A percentile compares a stretch with the other conserved stretches of the same genome.
Conservation (phyloP, 2,797 vertebrate species). For the Neopelma chrysocephalum region DNA sequence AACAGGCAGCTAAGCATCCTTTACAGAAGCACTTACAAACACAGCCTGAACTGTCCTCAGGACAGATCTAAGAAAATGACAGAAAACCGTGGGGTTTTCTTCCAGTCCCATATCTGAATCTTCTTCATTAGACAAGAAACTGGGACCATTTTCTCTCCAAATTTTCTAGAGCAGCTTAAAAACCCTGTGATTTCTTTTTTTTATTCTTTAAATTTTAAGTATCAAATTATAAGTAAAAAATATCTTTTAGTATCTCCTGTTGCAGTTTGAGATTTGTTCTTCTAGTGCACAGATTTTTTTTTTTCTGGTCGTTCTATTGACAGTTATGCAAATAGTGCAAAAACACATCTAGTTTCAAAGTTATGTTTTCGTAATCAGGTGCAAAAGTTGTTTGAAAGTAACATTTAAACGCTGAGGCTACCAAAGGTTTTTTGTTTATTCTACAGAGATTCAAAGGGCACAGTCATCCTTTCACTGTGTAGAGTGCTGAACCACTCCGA, state of each 20-base stretch:
- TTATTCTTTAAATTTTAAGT: not conserved
- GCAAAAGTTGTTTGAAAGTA: not conserved
- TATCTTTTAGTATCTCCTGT: not conserved
- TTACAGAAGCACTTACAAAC: not conserved
- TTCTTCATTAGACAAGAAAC: not conserved
- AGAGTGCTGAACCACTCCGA: not conserved
- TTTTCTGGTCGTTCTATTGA: not conserved
- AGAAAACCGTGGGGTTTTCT: not conserved
- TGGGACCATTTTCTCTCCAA: not conserved
- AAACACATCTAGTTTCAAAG: not conserved
- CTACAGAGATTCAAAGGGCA: not conserved
- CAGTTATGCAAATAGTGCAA: not conserved
- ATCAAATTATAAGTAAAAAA: not conserved
- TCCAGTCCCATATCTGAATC: not conserved
- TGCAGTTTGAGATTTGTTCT: not conserved
- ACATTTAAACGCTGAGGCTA: not conserved
- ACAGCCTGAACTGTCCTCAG: slow-evolving; percentile 1
- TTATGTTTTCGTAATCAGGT: not conserved
- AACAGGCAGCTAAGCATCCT: not conserved
- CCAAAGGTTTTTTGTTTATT: not conserved
- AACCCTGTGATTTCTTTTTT: rapidly evolving
- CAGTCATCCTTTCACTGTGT: not conserved
- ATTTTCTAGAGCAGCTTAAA: not conserved
- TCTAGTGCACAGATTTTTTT: not conserved
- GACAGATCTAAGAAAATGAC: not conserved